phyloP scores from a whole-genome alignment of 2,113 vertebrate genomes.

The Argyrosomus japonicus region DNA sequence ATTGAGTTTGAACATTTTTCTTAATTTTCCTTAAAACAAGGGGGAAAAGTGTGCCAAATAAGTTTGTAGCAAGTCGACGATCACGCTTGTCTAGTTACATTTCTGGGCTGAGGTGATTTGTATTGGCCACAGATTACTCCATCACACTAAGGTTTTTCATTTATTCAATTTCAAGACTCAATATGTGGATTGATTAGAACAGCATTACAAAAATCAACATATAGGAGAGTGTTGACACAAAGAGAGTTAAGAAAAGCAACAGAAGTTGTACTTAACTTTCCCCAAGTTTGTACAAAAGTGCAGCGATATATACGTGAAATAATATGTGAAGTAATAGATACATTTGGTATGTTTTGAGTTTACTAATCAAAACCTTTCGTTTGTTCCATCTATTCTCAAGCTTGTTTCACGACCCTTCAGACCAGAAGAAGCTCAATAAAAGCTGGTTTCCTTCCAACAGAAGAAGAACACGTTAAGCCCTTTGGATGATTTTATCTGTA shows the following conservation, averaged over 20 bases:
- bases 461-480: constrained; percentile 3
- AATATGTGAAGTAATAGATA: neutral
- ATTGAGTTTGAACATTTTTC: constrained; percentile 3
- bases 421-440: constrained; percentile 40
- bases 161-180: neutral
- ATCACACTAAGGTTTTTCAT: neutral
- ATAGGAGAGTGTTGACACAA: neutral
- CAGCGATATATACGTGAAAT: neutral
- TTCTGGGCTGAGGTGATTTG: neutral
- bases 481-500: constrained; percentile 8
- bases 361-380: constrained; percentile 2
- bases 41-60: neutral
- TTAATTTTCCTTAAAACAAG: constrained; percentile 9
- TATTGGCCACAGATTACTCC: neutral
- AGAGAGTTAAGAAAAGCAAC: neutral
- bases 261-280: neutral
- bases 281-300: neutral
- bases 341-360: neutral
- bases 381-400: constrained; percentile 19
- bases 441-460: constrained; percentile 24
- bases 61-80: neutral
- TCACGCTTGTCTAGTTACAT: neutral
- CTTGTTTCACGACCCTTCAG: neutral
- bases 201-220: no score
- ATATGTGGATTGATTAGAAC: neutral